Percentiles rank a stretch among this genome's conserved stretches.
phyloP scores from a whole-genome alignment of 1,140 invertebrate species.

The Zaprionus camerounensis region DNA sequence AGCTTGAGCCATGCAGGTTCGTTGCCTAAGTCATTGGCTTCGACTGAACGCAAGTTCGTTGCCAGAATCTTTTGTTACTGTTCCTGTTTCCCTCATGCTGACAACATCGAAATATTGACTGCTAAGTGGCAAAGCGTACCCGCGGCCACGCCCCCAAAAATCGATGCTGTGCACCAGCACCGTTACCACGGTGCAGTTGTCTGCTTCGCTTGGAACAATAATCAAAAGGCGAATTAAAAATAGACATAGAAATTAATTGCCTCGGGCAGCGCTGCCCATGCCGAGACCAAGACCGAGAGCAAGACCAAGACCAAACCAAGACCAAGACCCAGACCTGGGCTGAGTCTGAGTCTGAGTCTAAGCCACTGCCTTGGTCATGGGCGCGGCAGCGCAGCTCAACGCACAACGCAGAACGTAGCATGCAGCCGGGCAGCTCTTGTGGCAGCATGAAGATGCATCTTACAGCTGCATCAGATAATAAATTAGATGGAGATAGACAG shows the following conservation, averaged over 20 bases:
- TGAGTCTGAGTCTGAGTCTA: not conserved
- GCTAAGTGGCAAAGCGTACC: not conserved
- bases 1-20: not conserved
- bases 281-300: not conserved
- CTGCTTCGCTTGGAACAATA: constrained; percentile 30
- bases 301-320: not conserved
- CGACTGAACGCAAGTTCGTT: not conserved
- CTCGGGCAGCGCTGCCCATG: constrained; percentile 42
- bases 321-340: not conserved
- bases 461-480: constrained; percentile 67
- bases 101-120: constrained; percentile 9
- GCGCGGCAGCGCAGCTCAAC: constrained; percentile 35
- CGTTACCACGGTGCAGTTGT: constrained; percentile 30
- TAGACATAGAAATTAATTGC: constrained; percentile 77
- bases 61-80: not conserved
- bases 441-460: constrained; percentile 52
- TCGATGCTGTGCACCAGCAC: constrained; percentile 16
- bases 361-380: constrained; percentile 24
- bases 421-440: constrained; percentile 50
- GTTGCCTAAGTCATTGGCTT: not conserved
- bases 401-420: constrained; percentile 4
- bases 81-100: not conserved
- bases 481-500: constrained; percentile 43
- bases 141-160: not conserved
- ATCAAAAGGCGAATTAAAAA: constrained; percentile 67